These are phyloP conservation scores for Protaetia brevitarsis DNA, from an alignment of 1,140 invertebrate species.

Conservation along the genomic window DNA sequence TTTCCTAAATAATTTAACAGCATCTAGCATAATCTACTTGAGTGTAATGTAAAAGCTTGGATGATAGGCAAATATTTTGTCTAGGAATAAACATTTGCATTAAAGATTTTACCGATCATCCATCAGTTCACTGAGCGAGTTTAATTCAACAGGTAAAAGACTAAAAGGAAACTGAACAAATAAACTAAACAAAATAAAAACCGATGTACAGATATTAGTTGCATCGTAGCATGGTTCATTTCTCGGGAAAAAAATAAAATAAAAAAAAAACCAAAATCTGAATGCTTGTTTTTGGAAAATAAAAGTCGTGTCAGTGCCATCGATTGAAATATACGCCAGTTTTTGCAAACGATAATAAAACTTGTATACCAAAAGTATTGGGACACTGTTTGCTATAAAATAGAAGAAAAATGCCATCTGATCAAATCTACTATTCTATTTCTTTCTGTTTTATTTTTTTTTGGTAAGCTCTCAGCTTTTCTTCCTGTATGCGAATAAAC, in stretches of 20 bases:
- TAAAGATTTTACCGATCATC: too few relatives aligned
- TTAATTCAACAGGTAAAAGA: not conserved
- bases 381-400: conserved; percentile 5
- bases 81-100: too few relatives aligned
- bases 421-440: not conserved
- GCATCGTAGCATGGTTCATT: conserved; percentile 20
- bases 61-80: too few relatives aligned
- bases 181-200: conserved; percentile 14
- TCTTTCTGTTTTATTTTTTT: not conserved
- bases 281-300: not conserved
- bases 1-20: too few relatives aligned
- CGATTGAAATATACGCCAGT: not conserved
- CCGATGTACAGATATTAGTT: conserved; percentile 24
- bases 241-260: not conserved
- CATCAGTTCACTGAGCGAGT: too few relatives aligned
- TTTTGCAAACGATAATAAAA: not conserved
- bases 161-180: not conserved
- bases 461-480: not conserved
- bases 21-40: too few relatives aligned
- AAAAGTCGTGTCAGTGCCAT: conserved; percentile 1
- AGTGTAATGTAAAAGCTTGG: too few relatives aligned
- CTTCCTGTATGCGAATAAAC: not conserved
- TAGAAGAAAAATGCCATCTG: not conserved
- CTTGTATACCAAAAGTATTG: not conserved
- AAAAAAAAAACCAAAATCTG: not conserved